Conservation (phyloP, 2,888 invertebrate genomes). For the Asteroscopus sphinx region DNA sequence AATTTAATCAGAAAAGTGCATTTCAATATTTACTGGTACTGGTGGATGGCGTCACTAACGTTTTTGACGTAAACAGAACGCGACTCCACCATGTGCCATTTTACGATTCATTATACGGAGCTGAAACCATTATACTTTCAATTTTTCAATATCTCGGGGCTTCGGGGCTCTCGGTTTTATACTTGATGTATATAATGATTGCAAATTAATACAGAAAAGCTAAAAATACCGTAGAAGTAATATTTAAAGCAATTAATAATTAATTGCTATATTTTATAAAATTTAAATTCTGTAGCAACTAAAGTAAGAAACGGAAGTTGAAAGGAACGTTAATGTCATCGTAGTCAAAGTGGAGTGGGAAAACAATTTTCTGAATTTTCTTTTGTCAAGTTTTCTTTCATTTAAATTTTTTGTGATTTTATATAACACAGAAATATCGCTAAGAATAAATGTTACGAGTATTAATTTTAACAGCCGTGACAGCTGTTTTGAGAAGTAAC, state of each 20-base stretch:
- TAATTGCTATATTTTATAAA: no score
- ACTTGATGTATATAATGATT: no score
- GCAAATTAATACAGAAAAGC: no score
- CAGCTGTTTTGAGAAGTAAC: conserved; percentile 60
- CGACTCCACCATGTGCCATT: neutral
- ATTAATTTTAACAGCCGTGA: conserved; percentile 66
- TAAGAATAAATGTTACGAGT: conserved; percentile 69
- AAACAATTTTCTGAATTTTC: conserved; percentile 3
- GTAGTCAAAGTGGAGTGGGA: no score
- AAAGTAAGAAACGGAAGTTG: neutral
- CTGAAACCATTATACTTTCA: no score
- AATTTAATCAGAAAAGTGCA: neutral
- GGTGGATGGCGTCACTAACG: conserved; percentile 11
- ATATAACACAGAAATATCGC: neutral
- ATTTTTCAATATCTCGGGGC: no score
- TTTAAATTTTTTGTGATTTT: neutral
- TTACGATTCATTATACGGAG: conserved; percentile 5
- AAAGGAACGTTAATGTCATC: conserved; percentile 39
- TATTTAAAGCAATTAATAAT: no score
- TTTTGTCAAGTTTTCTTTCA: neutral
- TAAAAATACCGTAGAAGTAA: no score
- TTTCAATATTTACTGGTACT: neutral
- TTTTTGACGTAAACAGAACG: conserved; percentile 13
- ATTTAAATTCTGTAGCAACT: no score
- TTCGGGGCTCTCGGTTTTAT: no score